A percentile compares a stretch with the other conserved stretches of the same genome.
Conservation (phyloP, 2,797 vertebrate species). For the Lates japonicus region DNA sequence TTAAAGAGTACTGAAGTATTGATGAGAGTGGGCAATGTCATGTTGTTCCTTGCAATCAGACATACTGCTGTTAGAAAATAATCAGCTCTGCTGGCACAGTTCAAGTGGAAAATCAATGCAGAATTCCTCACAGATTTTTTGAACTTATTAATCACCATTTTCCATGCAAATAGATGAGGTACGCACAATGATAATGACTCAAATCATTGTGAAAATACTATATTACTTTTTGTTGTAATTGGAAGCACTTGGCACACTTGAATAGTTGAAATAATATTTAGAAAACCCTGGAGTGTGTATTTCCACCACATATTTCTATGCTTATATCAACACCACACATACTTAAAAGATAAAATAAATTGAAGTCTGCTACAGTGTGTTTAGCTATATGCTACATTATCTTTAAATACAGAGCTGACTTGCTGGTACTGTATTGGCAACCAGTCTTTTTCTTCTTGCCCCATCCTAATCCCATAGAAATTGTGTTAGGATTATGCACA, state of each 20-base stretch:
- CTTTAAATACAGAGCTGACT: slow-evolving; percentile 38
- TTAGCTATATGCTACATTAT: background rate
- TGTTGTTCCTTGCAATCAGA: slow-evolving; percentile 47
- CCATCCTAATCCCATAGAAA: slow-evolving; percentile 63
- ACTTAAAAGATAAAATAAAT: background rate
- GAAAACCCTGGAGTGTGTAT: background rate
- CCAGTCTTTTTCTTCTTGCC: slow-evolving; percentile 35
- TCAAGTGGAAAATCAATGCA: slow-evolving; percentile 53
- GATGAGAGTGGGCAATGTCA: slow-evolving; percentile 13
- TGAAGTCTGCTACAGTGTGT: background rate
- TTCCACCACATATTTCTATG: background rate
- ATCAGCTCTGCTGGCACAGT: slow-evolving; percentile 47
- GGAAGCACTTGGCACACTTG: background rate
- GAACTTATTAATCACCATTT: slow-evolving; percentile 45
- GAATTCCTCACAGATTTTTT: slow-evolving; percentile 43
- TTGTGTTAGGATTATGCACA: slow-evolving; percentile 70
- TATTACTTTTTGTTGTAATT: slow-evolving; percentile 22
- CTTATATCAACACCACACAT: background rate
- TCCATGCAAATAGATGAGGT: slow-evolving; percentile 2
- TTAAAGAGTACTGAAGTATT: slow-evolving; percentile 26
- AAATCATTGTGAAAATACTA: slow-evolving; percentile 30
- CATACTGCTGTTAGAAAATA: slow-evolving; percentile 42
- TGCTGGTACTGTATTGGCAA: slow-evolving; percentile 34
- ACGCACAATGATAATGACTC: slow-evolving; percentile 10
- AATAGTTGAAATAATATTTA: slow-evolving; percentile 11